Evolutionary conservation across 2,888 invertebrate species (phyloP), one percentile per base, ranked within the genome.

Genomic region (Helleia helle): DNA sequence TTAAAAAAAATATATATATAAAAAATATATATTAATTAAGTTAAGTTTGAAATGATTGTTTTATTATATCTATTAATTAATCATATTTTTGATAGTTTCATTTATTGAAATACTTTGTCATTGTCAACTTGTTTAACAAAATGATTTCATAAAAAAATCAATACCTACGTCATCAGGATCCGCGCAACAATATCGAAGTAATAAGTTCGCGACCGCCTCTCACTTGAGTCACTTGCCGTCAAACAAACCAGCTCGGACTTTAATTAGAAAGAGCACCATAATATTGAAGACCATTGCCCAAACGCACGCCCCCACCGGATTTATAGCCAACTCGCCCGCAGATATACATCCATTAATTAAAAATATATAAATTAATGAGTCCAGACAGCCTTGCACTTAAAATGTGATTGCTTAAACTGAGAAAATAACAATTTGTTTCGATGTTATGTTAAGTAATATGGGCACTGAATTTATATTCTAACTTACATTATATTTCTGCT

Each of bases 301-400:
- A 65, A 71, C 62, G 67, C 65, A 71, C 83, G 81, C 85, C 83
- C 80, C 66, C 58, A 50, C 43, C 63, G 71, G 75, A 84, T 84
- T 85, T 86, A 85, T 81, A 62, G 62, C 71, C 54, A 54, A 64
- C 63, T 65, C 60, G 75, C 74, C 71, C 49, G 57, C 60, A 81
- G 80, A 80, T 80, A 84, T 81, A 76, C 70, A 77, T 74, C 70
- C 79, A 81, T 81, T 84, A 81, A 84, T 84, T 84, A 75, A 83
- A 79, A 81, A 83, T 71, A 72, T 71, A 70, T 68, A 65, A 70
- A 67, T 62, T 66, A 70, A 65, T 62, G 58, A 56, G 55, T 59
- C 57, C 60, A 41, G 53, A 54, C 52, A 52, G 48, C 40, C 36
- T 46, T 41, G 49, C 44, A 48, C 48, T 54, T 52, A 46, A 50